Base-by-base conservation (phyloP, 1,140 invertebrate species). In the Brachionus paranguensis region DNA sequence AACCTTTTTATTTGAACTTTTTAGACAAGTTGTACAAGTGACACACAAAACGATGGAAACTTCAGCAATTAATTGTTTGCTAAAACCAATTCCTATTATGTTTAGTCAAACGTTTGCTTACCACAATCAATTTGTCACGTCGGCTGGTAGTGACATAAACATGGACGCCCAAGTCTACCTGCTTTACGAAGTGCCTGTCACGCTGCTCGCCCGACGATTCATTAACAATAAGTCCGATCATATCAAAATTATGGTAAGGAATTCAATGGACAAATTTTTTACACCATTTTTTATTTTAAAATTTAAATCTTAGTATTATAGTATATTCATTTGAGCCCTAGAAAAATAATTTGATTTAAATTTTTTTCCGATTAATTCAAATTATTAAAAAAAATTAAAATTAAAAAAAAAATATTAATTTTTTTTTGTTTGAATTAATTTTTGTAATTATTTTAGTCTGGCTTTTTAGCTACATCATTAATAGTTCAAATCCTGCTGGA, bases 1-100 rank as follows among this genome's bases (percentile, higher is more conserved):
- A 72, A 72, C 68, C 68, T 72, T 72, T 72, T 72, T 72, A 72
- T 72, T 72, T 72, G 68, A 72, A 43, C 33, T 68, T 68, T 33
- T 33, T 33, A 41, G 68, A 72, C 68, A 72, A 72, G 68, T 72
- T 72, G 68, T 72, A 72, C 68, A 72, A 72, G 68, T 72, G 68
- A 72, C 68, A 41, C 33, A 72, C 33, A 72, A 17, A 76, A 76
- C 20, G 47, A 76, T 76, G 72, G 72, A 76, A 76, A 76, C 43
- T 50, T 76, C 68, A 20, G 37, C 68, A 43, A 41, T 72, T 20
- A 72, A 72, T 72, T 72, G 37, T 72, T 72, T 72, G 68, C 68
- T 72, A 43, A 72, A 72, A 72, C 68, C 68, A 41, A 72, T 72
- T 41, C 68, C 68, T 17, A 43, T 72, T 43, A 43, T 50, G 72